Evolutionary conservation across 2,797 vertebrate species (phyloP), one percentile per base, ranked within the genome.

Genomic region (Trematomus bernacchii): DNA sequence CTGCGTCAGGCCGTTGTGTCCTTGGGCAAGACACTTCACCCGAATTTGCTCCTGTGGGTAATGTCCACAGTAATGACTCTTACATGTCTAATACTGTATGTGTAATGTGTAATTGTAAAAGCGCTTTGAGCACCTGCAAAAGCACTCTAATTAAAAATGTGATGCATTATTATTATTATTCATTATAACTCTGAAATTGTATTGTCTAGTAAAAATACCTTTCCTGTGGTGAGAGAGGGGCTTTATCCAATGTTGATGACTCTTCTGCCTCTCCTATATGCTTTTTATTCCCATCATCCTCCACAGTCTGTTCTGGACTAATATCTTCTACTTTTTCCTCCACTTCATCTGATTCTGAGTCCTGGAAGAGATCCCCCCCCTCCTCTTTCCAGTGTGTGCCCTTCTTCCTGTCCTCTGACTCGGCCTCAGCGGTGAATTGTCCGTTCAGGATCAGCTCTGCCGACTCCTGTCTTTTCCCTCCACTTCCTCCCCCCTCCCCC

Each of bases 171-270:
- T 27, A 27, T 27, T 27, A 27, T 27, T 27, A 27, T 27, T 27
- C 27, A 27, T 27, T 27, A 27, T 27, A 27, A 27, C 27, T 27
- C 27, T 27, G 27, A 27, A 27, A 27, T 27, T 27, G 27, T 27
- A 30, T 48, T 51, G 8, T 2, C 19, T 15, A n/a, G n/a, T n/a
- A 6, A 10, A 33, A 62, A 10, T 87, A 95, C 94, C 92, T 93
- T 50, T 93, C 90, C 43, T 84, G 72, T 16, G 62, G 57, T 1
- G 16, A 57, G 0, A 51, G 30, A 9, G 88, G 66, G 4, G 58
- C 57, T 37, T 61, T 54, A 21, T 83, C 72, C 46, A 66, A 54
- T 54, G 80, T 30, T 65, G 76, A 48, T 0, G 18, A 19, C 33
- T 72, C 71, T 11, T 74, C 73, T 18, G 52, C 33, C 6, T 61